These are phyloP conservation scores for Ciconia maguari DNA, from an alignment of 2,113 vertebrate genomes.

Conservation along the genomic window DNA sequence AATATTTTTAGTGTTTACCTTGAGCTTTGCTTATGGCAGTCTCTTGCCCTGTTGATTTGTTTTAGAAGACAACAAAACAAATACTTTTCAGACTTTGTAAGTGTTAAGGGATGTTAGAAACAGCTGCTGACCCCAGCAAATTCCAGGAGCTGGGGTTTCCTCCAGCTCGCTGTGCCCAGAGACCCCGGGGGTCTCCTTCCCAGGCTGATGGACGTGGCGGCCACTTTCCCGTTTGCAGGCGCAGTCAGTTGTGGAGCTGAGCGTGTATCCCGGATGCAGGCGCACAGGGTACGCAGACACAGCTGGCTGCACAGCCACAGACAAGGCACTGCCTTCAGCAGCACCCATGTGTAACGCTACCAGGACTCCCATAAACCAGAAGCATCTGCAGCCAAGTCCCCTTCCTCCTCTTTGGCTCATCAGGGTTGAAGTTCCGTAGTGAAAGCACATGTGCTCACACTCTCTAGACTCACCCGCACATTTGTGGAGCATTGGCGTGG, in stretches of 20 bases:
- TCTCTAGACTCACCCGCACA: not conserved
- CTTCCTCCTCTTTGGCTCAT: not conserved
- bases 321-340: not conserved
- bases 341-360: not conserved
- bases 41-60: not conserved
- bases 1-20: not conserved
- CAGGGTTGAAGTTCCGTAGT: not conserved
- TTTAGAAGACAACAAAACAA: not conserved
- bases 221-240: not conserved
- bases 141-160: not conserved
- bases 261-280: accelerated
- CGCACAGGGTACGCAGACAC: not conserved
- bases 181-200: no score
- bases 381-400: no score
- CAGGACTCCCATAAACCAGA: not conserved
- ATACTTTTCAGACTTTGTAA: not conserved
- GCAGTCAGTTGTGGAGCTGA: no score
- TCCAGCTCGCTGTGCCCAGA: not conserved
- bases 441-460: accelerated
- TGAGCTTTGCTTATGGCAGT: not conserved
- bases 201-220: not conserved
- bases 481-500: not conserved
- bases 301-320: not conserved
- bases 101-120: not conserved
- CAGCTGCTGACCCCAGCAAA: not conserved